These are phyloP conservation scores for Carcinoscorpius rotundicauda DNA, from an alignment of 1,140 invertebrate species.

Conservation along the genomic window DNA sequence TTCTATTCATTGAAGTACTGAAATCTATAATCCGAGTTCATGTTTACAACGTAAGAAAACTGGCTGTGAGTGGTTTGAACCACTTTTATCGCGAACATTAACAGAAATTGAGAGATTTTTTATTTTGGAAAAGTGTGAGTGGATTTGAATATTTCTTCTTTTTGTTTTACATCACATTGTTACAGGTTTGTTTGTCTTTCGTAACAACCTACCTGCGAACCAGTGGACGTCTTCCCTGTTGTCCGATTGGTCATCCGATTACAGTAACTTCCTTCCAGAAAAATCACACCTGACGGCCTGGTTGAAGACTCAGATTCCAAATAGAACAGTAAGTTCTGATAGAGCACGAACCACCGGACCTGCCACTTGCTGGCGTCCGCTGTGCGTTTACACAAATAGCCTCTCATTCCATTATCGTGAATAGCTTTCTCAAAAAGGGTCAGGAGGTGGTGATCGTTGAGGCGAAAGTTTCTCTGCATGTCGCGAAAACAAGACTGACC, in stretches of 20 bases:
- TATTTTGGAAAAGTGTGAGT: no score
- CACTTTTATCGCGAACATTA: no score
- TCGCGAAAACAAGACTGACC: no score
- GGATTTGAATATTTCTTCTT: no score
- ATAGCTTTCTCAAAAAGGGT: constrained; percentile 72
- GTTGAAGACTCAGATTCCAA: constrained; percentile 60
- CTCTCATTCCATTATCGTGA: constrained; percentile 58
- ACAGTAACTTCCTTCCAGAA: constrained; percentile 83
- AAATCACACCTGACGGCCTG: constrained; percentile 65
- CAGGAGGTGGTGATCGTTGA: constrained; percentile 48
- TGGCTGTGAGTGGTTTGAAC: no score
- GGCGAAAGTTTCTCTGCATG: constrained; percentile 13
- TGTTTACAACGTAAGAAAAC: no score
- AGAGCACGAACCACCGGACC: constrained; percentile 74
- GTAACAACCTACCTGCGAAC: constrained; percentile 12
- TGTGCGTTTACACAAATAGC: constrained; percentile 72
- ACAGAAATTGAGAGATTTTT: no score
- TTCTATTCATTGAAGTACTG: no score
- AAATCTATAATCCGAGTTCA: no score
- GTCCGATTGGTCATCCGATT: constrained; percentile 50
- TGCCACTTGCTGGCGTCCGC: constrained; percentile 82
- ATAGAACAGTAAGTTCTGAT: constrained; percentile 86
- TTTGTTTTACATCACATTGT: no score
- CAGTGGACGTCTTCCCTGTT: constrained; percentile 9
- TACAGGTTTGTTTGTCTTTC: no score